phyloP scores from a whole-genome alignment of 2,113 vertebrate species.

The Tyto alba region DNA sequence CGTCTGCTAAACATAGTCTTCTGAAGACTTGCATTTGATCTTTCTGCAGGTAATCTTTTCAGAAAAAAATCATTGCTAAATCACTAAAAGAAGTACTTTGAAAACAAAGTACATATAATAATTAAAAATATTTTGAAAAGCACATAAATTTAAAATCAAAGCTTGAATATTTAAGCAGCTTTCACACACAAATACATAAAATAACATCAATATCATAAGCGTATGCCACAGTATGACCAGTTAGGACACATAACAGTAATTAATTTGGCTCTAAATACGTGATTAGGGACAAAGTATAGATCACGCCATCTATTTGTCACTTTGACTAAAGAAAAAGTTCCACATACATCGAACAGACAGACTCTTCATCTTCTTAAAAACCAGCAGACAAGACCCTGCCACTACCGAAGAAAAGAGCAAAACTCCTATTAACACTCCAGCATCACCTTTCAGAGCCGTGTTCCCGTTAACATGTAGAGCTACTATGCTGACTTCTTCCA shows the following conservation, averaged over 20 bases:
- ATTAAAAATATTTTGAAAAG: background rate
- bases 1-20: background rate
- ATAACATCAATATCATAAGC: background rate
- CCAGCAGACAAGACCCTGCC: background rate
- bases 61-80: background rate
- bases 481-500: background rate
- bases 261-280: background rate
- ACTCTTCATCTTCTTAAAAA: background rate
- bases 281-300: background rate
- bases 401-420: background rate
- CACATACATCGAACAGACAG: background rate
- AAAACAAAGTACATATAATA: background rate
- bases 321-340: background rate
- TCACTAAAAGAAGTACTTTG: background rate
- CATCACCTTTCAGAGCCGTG: background rate
- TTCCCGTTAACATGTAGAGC: accelerated
- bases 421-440: background rate
- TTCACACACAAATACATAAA: background rate
- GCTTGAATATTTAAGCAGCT: background rate
- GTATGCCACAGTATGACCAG: too few species aligned
- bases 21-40: background rate
- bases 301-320: background rate
- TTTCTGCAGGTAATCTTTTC: background rate
- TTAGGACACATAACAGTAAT: background rate
- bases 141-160: background rate